Base-by-base conservation (phyloP, 2,113 vertebrate genomes). In the Takifugu flavidus region DNA sequence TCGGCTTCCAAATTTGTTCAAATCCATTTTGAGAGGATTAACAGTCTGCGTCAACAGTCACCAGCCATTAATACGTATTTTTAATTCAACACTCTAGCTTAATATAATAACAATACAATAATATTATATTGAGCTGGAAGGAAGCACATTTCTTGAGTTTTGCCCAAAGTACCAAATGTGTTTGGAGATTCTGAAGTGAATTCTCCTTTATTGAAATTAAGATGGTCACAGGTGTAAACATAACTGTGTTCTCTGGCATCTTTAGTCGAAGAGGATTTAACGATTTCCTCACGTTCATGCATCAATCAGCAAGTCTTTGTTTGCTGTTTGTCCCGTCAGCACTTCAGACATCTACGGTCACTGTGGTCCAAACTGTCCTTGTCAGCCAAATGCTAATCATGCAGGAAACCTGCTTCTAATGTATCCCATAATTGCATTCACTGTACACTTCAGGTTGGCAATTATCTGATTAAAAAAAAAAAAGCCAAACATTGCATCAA, bases 341-440 rank as follows among this genome's bases (percentile, higher is more conserved):
- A 79, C 71, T 74, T 82, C 60, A 28, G 50, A 44, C 55, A 49
- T 54, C 74, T 47, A 28, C 60, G 53, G 61, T 71, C 75, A 59
- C 62, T 66, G 26, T 59, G 59, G 74, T 78, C 77, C 67, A 80
- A 76, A 82, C 63, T 53, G 62, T 70, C 67, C 68, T 62, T 27
- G 83, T 85, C 83, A 82, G 79, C 80, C 72, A 65, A 80, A 85
- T 80, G 72, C 72, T 78, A 85, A 82, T 78, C 56, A 69, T 6
- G 56, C 59, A 27, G 43, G 62, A 70, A 65, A 53, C 61, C 58
- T n/a, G 65, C 70, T 68, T 6, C 12, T 70, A 53, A 29, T 13
- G 39, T 8, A 10, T 39, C 59, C 29, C 4, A 25, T 45, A 15
- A 15, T 15, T 13, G 14, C 44, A 45, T 13, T 15, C 44, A 15